These are phyloP conservation scores for Panagrolaimus sp. DNA, from an alignment of 1,140 invertebrate species.

Conservation along the genomic window DNA sequence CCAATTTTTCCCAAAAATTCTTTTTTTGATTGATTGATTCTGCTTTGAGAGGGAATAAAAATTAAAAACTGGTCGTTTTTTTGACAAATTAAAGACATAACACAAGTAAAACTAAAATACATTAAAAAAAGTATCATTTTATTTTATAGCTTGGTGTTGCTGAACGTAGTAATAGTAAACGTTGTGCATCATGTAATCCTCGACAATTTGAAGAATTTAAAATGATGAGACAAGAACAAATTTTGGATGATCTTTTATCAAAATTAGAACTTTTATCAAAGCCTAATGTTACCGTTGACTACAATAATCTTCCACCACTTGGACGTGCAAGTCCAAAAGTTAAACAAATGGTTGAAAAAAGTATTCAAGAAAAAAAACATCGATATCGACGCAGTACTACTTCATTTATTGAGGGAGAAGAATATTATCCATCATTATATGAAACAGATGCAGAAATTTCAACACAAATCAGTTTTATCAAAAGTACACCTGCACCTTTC, in stretches of 20 bases:
- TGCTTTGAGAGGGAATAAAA: too few relatives aligned
- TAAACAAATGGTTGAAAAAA: constrained; percentile 35
- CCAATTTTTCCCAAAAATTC: too few relatives aligned
- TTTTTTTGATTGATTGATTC: too few relatives aligned
- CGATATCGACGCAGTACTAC: constrained; percentile 32
- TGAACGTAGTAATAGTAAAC: constrained; percentile 15
- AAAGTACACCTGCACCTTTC: constrained; percentile 19
- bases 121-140: too few relatives aligned
- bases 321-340: constrained; percentile 28
- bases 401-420: constrained; percentile 16
- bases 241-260: constrained; percentile 38
- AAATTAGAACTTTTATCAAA: constrained; percentile 39
- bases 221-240: constrained; percentile 33
- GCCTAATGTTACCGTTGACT: constrained; percentile 41
- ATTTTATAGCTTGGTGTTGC: constrained; percentile 11
- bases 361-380: constrained; percentile 29
- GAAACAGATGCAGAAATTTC: constrained; percentile 28
- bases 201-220: constrained; percentile 28
- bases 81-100: too few relatives aligned
- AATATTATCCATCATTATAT: constrained; percentile 38
- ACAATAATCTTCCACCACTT: constrained; percentile 29
- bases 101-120: too few relatives aligned
- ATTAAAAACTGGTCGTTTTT: too few relatives aligned
- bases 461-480: constrained; percentile 35
- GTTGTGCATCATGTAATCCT: constrained; percentile 17